Percentiles rank a stretch among this genome's conserved stretches.
phyloP scores from a whole-genome alignment of 35 echinoderm and acorn worm genomes.

The Patiria miniata region DNA sequence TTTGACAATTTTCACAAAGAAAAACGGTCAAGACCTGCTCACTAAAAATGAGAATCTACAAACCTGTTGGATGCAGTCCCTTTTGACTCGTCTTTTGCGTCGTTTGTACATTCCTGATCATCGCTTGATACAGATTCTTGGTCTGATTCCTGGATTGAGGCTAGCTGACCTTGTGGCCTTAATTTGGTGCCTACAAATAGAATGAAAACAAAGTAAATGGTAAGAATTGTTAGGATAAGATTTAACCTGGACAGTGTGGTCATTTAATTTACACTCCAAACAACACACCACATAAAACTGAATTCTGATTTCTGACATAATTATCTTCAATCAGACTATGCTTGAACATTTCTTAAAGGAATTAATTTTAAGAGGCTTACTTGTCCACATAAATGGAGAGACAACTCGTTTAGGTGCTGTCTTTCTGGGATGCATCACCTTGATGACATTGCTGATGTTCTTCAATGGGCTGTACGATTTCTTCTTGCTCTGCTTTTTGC shows the following conservation, averaged over 20 bases:
- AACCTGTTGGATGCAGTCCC: constrained; percentile 3
- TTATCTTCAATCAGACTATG: too few species aligned
- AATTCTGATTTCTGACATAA: too few species aligned
- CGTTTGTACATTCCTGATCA: not conserved
- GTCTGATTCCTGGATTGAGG: not conserved
- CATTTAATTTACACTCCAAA: too few species aligned
- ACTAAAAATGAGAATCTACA: not conserved
- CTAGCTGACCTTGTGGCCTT: not conserved
- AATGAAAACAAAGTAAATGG: too few species aligned
- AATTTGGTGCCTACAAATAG: not conserved
- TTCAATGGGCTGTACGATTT: not conserved
- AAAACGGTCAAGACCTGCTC: too few species aligned
- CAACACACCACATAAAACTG: too few species aligned
- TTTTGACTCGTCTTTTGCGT: constrained; percentile 24
- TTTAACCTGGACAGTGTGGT: too few species aligned
- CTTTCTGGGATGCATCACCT: not conserved
- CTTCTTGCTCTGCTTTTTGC: not conserved
- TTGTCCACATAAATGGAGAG: not conserved
- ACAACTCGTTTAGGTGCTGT: not conserved
- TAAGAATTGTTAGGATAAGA: too few species aligned
- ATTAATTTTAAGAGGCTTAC: not conserved
- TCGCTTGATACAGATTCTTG: not conserved
- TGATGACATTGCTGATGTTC: constrained; percentile 15
- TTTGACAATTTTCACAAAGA: too few species aligned
- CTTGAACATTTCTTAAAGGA: too few species aligned